phyloP scores from a whole-genome alignment of 2,113 vertebrate species.

The Pomatostomus ruficeps region DNA sequence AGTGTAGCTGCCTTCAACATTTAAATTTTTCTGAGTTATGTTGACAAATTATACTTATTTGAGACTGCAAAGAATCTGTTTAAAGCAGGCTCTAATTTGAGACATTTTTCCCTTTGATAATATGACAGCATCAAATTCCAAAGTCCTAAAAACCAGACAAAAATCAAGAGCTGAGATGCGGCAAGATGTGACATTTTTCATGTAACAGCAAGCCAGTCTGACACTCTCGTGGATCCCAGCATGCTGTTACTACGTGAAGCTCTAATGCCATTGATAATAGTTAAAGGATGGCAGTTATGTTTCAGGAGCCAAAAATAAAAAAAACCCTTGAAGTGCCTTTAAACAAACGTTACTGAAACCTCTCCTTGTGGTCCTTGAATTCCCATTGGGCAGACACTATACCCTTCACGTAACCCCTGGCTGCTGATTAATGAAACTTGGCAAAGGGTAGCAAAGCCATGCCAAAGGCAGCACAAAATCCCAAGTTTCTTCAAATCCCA shows the following conservation, averaged over 20 bases:
- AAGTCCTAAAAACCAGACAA: constrained; percentile 33
- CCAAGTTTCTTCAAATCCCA: constrained; percentile 24
- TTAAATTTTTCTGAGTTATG: neutral
- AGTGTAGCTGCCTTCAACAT: neutral
- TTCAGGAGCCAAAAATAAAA: neutral
- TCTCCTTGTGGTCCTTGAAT: constrained; percentile 15
- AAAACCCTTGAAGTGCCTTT: neutral
- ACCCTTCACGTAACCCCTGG: constrained; percentile 9
- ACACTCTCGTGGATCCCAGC: constrained; percentile 1
- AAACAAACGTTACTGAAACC: neutral
- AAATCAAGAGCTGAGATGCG: constrained; percentile 13
- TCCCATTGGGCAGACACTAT: neutral
- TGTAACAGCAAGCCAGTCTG: constrained; percentile 38
- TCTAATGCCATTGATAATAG: constrained; percentile 27
- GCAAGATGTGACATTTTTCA: constrained; percentile 44
- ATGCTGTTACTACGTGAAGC: neutral
- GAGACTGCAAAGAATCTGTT: neutral
- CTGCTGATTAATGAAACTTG: constrained; percentile 50
- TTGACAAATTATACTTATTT: neutral
- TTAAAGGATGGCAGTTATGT: neutral
- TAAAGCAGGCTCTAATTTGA: constrained; percentile 39
- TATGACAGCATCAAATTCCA: neutral
- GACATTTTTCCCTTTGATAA: constrained; percentile 27
- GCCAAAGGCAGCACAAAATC: constrained; percentile 45
- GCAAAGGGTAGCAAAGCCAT: neutral